Percentiles rank a stretch among this genome's conserved stretches.
phyloP scores from a whole-genome alignment of 2,113 vertebrate genomes.

The Cottus gobio region DNA sequence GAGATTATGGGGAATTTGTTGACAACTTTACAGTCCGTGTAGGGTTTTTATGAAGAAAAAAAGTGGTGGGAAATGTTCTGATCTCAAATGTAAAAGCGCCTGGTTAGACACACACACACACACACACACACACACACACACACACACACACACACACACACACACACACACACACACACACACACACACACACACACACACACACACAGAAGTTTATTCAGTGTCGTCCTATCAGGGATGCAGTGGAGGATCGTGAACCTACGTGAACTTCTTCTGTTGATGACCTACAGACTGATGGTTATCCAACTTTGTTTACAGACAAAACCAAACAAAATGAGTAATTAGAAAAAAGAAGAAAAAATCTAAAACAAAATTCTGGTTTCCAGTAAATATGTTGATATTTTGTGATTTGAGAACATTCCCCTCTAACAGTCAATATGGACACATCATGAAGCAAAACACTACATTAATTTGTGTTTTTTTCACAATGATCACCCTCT shows the following conservation, averaged over 20 bases:
- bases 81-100: neutral
- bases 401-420: neutral
- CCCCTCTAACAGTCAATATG: too few relatives aligned
- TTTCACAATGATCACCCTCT: neutral
- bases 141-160: too few relatives aligned
- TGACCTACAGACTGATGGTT: constrained; percentile 4
- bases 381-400: neutral
- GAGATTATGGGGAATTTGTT: constrained; percentile 41
- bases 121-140: too few relatives aligned
- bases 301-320: neutral
- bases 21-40: constrained; percentile 35
- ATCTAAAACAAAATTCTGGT: too few relatives aligned
- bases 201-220: neutral
- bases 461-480: neutral
- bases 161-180: too few relatives aligned
- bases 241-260: constrained; percentile 34
- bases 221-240: constrained; percentile 22
- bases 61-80: neutral
- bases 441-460: neutral
- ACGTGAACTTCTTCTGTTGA: constrained; percentile 44
- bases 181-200: too few relatives aligned
- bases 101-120: neutral
- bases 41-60: neutral
- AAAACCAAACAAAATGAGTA: neutral
- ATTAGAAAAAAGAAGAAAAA: too few relatives aligned